Evolutionary conservation across 2,888 invertebrate species (phyloP), one percentile per base, ranked within the genome.

Genomic region (Spialia ferax): DNA sequence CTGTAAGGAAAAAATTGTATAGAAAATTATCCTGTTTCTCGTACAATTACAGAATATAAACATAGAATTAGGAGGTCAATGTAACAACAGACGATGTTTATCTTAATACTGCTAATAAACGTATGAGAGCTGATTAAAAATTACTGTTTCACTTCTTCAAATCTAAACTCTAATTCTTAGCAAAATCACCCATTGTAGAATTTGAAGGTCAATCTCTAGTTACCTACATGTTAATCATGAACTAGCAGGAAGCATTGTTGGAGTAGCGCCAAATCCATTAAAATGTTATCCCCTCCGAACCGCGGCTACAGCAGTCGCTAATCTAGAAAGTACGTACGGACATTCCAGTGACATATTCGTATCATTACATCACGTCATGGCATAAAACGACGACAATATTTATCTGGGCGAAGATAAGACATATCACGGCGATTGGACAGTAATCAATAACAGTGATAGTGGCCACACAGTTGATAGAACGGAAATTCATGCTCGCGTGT

Each of bases 371-470:
- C 15, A 52, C 52, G 3, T 56, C 38, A 54, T 26, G 15, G 26
- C 35, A 52, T 59, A 50, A 23, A 55, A 38, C 50, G 18, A 38
- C 23, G 38, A 64, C 48, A 22, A 8, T 48, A 38, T 59, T 35
- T 23, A 59, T 59, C 52, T 13, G 26, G 18, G 11, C 32, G 42
- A 4, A 11, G 50, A 65, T 65, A 65, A 59, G 13, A 57, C 35
- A 20, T 65, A 65, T 65, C 57, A 26, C 38, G 50, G 13, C 35
- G 38, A 57, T 68, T 26, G 26, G 6, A 61, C 60, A 57, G 59
- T 66, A 62, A 70, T 68, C 65, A 64, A 55, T 42, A 60, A 69
- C 45, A 70, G 64, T 48, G 52, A 60, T 45, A 60, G 18, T 50
- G 63, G 63, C 69, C 56, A 52, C 57, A 23, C 5, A 18, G 35